These are phyloP conservation scores for Passer domesticus DNA, from an alignment of 2,113 vertebrate species.

Conservation along the genomic window DNA sequence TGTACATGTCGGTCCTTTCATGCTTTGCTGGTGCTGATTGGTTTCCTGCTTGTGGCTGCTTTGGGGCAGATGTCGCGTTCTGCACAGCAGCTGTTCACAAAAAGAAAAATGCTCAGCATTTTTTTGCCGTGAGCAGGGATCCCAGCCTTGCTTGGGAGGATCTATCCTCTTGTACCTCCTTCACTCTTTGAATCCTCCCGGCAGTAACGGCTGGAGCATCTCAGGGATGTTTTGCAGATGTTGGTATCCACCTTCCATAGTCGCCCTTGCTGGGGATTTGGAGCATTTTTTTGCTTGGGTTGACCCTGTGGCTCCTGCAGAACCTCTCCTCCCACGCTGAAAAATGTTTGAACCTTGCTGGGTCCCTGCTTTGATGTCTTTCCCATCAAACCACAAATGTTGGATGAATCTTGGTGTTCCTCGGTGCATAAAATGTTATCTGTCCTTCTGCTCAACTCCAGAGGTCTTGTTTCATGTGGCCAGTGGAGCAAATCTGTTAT, in stretches of 20 bases:
- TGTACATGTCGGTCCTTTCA: not conserved
- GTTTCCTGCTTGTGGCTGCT: not conserved
- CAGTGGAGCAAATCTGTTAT: not conserved
- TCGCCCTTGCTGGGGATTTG: not conserved
- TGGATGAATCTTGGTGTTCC: not conserved
- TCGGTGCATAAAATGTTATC: not conserved
- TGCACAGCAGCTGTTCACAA: not conserved
- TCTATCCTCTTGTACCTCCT: not conserved
- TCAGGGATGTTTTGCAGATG: slow-evolving; percentile 12
- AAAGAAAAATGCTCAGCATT: not conserved
- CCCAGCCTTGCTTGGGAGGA: not conserved
- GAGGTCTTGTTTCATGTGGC: not conserved
- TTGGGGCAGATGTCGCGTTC: not conserved
- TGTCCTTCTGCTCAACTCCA: not conserved
- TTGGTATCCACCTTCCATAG: not conserved
- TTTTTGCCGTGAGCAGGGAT: not conserved
- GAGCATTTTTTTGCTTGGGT: not conserved
- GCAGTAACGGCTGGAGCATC: not conserved
- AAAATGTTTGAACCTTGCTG: not conserved
- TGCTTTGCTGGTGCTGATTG: not conserved
- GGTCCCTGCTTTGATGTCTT: slow-evolving; percentile 1
- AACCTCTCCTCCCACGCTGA: not conserved
- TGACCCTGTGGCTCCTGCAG: not conserved
- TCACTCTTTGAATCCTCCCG: not conserved
- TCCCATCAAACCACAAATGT: not conserved